Base-by-base conservation (phyloP, 2,113 vertebrate species). In the Siniperca chuatsi region DNA sequence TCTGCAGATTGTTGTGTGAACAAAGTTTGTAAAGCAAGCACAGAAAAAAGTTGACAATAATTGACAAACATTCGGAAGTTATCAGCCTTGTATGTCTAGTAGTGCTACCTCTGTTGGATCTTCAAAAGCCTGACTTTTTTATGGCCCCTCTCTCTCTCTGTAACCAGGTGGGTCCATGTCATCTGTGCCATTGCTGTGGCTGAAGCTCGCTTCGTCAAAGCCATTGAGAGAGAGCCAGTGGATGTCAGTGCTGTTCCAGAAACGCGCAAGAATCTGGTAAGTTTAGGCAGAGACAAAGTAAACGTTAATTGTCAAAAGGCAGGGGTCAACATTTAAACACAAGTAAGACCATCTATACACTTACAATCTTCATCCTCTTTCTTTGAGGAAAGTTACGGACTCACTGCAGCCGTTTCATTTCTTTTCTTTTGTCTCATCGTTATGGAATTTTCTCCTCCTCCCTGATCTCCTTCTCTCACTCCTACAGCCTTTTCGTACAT, bases 101-200 rank as follows among this genome's bases (percentile, higher is more conserved):
- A 20, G 15, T 71, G 23, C 16, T 62, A 16, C 29, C 18, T 72
- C 20, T 66, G 10, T 46, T 21, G 2, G 20, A 44, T 42, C 50
- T 46, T 60, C 33, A 18, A 21, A 73, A 42, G 5, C 29, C 33
- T 67, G 15, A 65, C 0, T 29, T 62, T 11, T 68, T 42, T 2
- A 21, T 50, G 1, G 18, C 6, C 3, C 9, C 7, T 33, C 4
- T 55, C 11, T 54, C 3, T 23, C 8, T 21, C 33, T 69, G 20
- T 92, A 29, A 60, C 29, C 90, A 99, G 98, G 89, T 99, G 98
- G 98, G 96, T 98, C 54, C 98, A 99, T 0, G 94, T 99, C 6
- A 97, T 99, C 91, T 99, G 98, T 73, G 97, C 98, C 25, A 97
- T 99, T 0, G 98, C 97, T 0, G 97, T 99, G 65, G 96, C 98